Base-by-base conservation (phyloP, 2,888 invertebrate genomes). In the Pristionchus fissidentatus region DNA sequence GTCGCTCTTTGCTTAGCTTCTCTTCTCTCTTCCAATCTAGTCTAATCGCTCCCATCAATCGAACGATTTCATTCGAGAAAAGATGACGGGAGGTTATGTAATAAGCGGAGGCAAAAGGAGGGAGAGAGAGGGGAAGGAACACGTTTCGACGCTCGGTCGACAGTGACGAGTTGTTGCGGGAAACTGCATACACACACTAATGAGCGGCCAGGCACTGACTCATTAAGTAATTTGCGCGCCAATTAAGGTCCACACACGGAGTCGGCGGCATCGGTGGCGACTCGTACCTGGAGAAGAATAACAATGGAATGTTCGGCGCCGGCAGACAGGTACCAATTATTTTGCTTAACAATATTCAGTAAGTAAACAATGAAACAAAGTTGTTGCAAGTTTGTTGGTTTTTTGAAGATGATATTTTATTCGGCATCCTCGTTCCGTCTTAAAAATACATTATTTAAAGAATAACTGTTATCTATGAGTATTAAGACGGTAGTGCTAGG, bases 221-320 rank as follows among this genome's bases (percentile, higher is more conserved):
- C 38, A 38, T 38, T 43, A 38, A 38, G 19, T 77, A 77, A 46
- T 77, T 77, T 41, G 41, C 10, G 38, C 26, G 13, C 32, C 55
- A 22, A 29, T 89, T 66, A 85, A 89, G 89, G 89, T 89, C 89
- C 10, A 90, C 89, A 22, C 85, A 88, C 85, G 90, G 90, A 46
- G 90, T 90, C 79, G 90, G 90, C n/a, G 90, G 90, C 52, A 87
- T 90, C 85, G 88, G 90, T 35, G 87, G 87, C 3, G 90, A 90
- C 82, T 85, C 84, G 62, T 88, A 86, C 60, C 85, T 87, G 84
- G 43, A 60, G 57, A 60, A 80, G 60, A 80, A 80, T 22, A 80
- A 89, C 84, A 89, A 89, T 35, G 87, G 88, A 29, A 85, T 87
- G 43, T 86, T 88, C 43, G 89, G 89, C 46, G 86, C 84, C 79